phyloP scores from a whole-genome alignment of 1,140 invertebrate species.

The Sitobion miscanthi region DNA sequence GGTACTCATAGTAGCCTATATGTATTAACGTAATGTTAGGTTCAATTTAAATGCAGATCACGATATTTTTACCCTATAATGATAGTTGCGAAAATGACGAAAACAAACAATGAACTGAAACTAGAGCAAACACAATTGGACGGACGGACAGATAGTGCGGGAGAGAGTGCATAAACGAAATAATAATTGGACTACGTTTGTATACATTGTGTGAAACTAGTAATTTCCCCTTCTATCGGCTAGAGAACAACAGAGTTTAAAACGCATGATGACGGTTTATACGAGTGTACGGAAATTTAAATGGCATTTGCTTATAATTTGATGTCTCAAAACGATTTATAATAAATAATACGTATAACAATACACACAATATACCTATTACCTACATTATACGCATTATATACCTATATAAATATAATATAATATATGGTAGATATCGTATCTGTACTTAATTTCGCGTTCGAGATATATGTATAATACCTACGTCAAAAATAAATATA shows the following conservation, averaged over 20 bases:
- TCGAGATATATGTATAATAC: neutral
- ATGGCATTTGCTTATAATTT: constrained; percentile 1
- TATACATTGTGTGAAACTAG: constrained; percentile 28
- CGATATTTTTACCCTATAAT: constrained; percentile 38
- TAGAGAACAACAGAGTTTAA: constrained; percentile 5
- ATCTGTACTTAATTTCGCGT: neutral
- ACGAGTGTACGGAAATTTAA: neutral
- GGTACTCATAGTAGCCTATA: neutral
- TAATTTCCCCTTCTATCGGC: constrained; percentile 16
- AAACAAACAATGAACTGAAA: constrained; percentile 54
- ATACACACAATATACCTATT: neutral
- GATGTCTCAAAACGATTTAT: neutral
- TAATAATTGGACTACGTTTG: constrained; percentile 42
- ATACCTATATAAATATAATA: no score
- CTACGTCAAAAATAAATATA: neutral
- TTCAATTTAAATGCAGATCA: constrained; percentile 51
- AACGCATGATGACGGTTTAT: neutral
- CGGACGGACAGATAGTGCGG: neutral
- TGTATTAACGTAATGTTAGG: neutral
- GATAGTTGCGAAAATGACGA: constrained; percentile 53
- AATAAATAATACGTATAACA: neutral
- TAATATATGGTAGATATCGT: no score
- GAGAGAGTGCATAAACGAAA: constrained; percentile 44
- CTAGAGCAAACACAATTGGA: constrained; percentile 46
- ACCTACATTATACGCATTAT: neutral